A percentile compares a stretch with the other conserved stretches of the same genome.
phyloP scores from a whole-genome alignment of 2,888 invertebrate species.

The Drosophila seclusa region DNA sequence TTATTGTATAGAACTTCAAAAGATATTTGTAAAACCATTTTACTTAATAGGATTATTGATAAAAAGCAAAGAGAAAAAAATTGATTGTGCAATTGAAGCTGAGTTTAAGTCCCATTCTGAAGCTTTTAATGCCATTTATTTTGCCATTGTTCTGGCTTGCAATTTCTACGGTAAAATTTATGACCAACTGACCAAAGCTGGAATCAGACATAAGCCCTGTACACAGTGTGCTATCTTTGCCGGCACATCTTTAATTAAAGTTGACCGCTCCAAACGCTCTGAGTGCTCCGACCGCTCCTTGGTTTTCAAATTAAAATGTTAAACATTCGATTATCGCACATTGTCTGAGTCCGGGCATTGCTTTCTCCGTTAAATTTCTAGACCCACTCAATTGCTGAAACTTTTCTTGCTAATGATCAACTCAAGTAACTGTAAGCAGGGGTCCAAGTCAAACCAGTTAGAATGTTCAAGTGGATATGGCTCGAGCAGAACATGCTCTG shows the following conservation, averaged over 20 bases:
- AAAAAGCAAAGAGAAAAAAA: constrained; percentile 4
- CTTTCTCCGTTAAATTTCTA: constrained; percentile 15
- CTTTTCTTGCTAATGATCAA: constrained; percentile 71
- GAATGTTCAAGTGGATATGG: neutral
- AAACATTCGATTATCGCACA: constrained; percentile 77
- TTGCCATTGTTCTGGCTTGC: constrained; percentile 22
- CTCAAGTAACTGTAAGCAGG: constrained; percentile 59
- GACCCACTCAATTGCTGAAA: constrained; percentile 31
- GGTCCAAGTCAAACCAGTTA: constrained; percentile 34
- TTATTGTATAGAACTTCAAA: neutral
- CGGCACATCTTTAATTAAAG: constrained; percentile 70
- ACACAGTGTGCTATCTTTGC: constrained; percentile 47
- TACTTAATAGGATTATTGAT: constrained; percentile 6
- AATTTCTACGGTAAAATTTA: constrained; percentile 55
- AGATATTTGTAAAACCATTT: neutral
- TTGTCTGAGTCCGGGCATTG: constrained; percentile 39
- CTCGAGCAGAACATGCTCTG: constrained; percentile 14
- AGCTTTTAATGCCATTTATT: constrained; percentile 28
- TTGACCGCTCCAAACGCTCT: constrained; percentile 28
- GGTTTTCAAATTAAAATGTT: constrained; percentile 72
- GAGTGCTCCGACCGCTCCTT: constrained; percentile 1
- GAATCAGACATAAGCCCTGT: constrained; percentile 26
- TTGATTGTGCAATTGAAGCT: constrained; percentile 1
- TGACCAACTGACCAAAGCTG: constrained; percentile 43
- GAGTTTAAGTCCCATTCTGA: neutral